A percentile compares a stretch with the other conserved stretches of the same genome.
Evolutionary conservation across 2,888 invertebrate species (phyloP).

Genomic region (Morinoia aosen): DNA sequence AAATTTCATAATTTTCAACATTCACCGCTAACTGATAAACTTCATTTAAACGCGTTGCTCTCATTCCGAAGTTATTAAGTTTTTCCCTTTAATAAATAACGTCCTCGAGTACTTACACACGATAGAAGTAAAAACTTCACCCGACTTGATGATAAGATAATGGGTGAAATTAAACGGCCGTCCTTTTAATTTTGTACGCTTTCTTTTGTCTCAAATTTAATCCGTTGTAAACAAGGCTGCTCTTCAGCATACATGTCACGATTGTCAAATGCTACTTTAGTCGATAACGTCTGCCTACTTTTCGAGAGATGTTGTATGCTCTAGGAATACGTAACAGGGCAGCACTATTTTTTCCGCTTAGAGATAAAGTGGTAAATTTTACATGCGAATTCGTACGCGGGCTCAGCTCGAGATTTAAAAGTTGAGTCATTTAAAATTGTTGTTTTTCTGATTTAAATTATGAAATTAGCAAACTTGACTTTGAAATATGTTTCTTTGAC

Average conservation of each 20-base stretch:
- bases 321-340: too few species aligned
- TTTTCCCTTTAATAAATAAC: background rate
- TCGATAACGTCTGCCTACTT: too few species aligned
- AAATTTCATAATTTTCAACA: background rate
- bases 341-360: background rate
- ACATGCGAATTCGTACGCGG: too few species aligned
- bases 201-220: background rate
- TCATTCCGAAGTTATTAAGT: background rate
- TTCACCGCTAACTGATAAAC: background rate
- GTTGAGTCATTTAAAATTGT: too few species aligned
- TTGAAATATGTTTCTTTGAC: background rate
- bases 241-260: background rate
- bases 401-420: too few species aligned
- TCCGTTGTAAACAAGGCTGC: background rate
- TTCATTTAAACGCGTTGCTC: background rate
- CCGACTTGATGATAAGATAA: background rate
- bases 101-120: background rate
- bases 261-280: too few species aligned
- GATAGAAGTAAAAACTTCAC: background rate
- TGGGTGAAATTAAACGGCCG: background rate
- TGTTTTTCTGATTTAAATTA: background rate
- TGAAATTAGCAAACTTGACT: background rate
- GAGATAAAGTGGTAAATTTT: background rate
- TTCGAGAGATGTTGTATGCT: too few species aligned
- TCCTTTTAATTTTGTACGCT: background rate